These are phyloP conservation scores for Andrena chrysosceles DNA, from an alignment of 2,888 invertebrate genomes.

Conservation along the genomic window DNA sequence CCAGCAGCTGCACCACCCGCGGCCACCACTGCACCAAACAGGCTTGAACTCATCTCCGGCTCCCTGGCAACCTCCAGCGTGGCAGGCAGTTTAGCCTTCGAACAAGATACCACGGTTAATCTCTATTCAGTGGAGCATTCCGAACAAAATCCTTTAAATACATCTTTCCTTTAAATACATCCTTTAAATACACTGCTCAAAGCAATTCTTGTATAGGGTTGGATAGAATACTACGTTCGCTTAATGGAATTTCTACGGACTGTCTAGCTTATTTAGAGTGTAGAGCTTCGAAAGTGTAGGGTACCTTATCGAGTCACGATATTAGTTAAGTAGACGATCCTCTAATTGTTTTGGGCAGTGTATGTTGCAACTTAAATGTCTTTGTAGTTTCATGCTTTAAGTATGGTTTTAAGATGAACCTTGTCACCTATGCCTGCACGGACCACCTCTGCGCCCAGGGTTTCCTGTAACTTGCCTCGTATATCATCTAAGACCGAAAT, in stretches of 20 bases:
- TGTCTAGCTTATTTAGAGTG: too few species aligned
- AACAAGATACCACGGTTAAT: constrained; percentile 44
- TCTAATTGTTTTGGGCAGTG: constrained; percentile 8
- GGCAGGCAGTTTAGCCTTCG: constrained; percentile 86
- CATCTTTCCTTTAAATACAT: too few species aligned
- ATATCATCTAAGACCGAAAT: constrained; percentile 86
- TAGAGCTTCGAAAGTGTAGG: too few species aligned
- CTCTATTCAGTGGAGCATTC: not conserved
- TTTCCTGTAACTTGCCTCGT: constrained; percentile 88
- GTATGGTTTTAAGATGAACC: constrained; percentile 84
- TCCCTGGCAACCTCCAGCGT: constrained; percentile 80
- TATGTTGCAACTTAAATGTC: not conserved
- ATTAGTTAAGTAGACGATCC: not conserved
- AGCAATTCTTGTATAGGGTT: not conserved
- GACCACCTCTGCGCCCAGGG: constrained; percentile 89
- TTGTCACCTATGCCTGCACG: constrained; percentile 93
- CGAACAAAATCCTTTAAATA: not conserved
- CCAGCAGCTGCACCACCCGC: constrained; percentile 89
- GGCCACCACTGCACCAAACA: constrained; percentile 86
- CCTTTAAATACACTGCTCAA: constrained; percentile 13
- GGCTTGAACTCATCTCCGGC: constrained; percentile 80
- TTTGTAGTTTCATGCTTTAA: constrained; percentile 11
- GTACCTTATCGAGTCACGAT: not conserved
- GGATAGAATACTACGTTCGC: too few species aligned
- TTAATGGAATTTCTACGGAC: too few species aligned